Evolutionary conservation across 2,797 vertebrate genomes (phyloP).

Genomic region (Anabacerthia variegaticeps): DNA sequence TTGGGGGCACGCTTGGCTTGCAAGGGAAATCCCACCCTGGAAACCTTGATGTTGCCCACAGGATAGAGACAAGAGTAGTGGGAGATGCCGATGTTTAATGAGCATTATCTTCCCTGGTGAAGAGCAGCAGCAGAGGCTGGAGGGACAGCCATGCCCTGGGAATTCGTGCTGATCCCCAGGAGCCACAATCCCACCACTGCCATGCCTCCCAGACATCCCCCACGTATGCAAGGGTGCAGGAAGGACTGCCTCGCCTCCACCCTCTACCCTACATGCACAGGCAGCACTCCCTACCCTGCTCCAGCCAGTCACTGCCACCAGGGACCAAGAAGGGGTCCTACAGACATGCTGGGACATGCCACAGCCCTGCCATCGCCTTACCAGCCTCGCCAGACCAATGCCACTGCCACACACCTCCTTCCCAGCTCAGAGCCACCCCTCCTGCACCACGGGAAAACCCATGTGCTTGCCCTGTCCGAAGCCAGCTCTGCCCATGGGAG

Average conservation of each 20-base stretch:
- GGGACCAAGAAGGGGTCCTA: accelerated
- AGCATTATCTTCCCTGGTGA: accelerated
- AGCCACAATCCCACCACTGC: not conserved
- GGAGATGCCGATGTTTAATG: not conserved
- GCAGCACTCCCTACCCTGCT: not conserved
- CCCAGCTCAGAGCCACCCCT: not conserved
- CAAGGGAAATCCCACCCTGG: not conserved
- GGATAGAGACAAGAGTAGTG: not conserved
- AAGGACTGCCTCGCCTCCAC: not conserved
- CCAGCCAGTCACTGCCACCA: no score
- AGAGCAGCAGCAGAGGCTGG: not conserved
- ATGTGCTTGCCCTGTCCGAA: not conserved
- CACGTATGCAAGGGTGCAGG: accelerated
- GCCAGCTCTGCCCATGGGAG: not conserved
- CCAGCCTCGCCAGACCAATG: accelerated
- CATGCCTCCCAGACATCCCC: not conserved
- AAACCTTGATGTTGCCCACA: accelerated
- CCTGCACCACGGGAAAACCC: not conserved
- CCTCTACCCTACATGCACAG: accelerated
- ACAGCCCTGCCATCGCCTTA: not conserved
- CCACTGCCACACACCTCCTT: not conserved
- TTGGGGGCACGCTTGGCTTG: not conserved
- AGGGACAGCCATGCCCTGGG: not conserved
- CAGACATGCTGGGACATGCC: accelerated
- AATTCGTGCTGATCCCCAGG: not conserved